These are phyloP conservation scores for Syritta pipiens DNA, from an alignment of 2,888 invertebrate species.

Conservation along the genomic window DNA sequence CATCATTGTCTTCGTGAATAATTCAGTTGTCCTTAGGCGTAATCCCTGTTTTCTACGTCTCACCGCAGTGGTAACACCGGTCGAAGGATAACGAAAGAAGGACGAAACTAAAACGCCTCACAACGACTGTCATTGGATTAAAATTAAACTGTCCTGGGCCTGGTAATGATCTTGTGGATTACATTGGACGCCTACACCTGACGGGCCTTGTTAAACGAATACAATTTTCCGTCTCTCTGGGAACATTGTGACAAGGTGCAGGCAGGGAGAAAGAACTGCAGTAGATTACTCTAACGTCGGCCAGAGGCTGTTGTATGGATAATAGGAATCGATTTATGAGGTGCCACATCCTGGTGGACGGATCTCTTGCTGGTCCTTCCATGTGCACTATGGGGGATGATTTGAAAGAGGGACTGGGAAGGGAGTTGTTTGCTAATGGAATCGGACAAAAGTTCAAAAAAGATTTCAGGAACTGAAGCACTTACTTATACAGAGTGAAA, in stretches of 20 bases:
- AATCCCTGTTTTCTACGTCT: conserved; percentile 49
- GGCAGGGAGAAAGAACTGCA: background rate
- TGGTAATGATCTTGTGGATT: conserved; percentile 42
- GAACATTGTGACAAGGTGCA: background rate
- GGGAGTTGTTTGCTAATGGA: too few species aligned
- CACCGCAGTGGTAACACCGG: background rate
- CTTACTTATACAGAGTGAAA: too few species aligned
- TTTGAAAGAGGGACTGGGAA: too few species aligned
- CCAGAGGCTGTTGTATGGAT: background rate
- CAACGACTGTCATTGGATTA: conserved; percentile 31
- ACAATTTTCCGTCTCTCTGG: conserved; percentile 34
- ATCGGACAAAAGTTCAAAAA: too few species aligned
- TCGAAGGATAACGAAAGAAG: background rate
- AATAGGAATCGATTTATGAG: conserved; percentile 11
- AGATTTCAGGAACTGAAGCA: too few species aligned
- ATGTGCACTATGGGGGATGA: too few species aligned
- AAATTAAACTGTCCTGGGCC: conserved; percentile 34
- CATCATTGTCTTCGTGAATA: conserved; percentile 48
- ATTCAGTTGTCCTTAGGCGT: conserved; percentile 55
- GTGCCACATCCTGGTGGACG: conserved; percentile 1
- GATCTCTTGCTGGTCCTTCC: conserved; percentile 5
- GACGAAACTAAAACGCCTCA: background rate
- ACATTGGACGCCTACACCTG: conserved; percentile 35
- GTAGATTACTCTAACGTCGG: background rate
- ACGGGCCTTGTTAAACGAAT: conserved; percentile 37